These are phyloP conservation scores for Clostera curtula DNA, from an alignment of 2,888 invertebrate genomes.

Conservation along the genomic window DNA sequence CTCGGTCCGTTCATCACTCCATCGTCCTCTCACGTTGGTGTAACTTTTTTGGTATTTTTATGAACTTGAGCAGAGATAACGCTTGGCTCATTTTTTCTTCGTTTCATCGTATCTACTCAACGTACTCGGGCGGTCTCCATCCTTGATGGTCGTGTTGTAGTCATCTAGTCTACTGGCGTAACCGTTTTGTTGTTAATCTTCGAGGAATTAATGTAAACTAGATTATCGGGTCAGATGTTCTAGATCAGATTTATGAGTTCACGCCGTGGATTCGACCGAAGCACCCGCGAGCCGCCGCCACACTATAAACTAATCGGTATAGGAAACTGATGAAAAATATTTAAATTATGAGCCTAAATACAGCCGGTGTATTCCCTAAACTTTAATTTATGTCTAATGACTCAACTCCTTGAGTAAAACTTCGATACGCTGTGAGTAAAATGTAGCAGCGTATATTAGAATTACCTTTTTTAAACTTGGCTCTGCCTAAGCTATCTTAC, in stretches of 20 bases:
- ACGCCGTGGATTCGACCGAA: slow-evolving; percentile 27
- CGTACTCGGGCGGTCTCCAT: slow-evolving; percentile 26
- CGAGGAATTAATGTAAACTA: slow-evolving; percentile 37
- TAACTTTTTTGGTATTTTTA: slow-evolving; percentile 66
- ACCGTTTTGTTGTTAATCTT: slow-evolving; percentile 27
- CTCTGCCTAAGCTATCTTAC: no score
- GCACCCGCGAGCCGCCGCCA: slow-evolving; percentile 23
- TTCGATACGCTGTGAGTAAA: slow-evolving; percentile 6
- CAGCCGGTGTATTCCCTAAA: slow-evolving; percentile 16
- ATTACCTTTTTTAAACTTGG: slow-evolving; percentile 15
- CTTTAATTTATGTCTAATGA: slow-evolving; percentile 16
- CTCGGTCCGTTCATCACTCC: slow-evolving; percentile 22
- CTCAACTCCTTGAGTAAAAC: slow-evolving; percentile 12
- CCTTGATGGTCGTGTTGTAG: slow-evolving; percentile 12
- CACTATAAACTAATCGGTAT: slow-evolving; percentile 17
- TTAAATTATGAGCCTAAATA: slow-evolving; percentile 23
- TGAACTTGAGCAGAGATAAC: slow-evolving; percentile 56
- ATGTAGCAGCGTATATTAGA: slow-evolving; percentile 14
- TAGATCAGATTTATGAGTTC: slow-evolving; percentile 36
- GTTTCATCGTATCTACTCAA: slow-evolving; percentile 52
- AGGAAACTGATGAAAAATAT: slow-evolving; percentile 27
- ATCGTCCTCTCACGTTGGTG: slow-evolving; percentile 37
- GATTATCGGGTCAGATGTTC: slow-evolving; percentile 37
- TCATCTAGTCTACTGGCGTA: slow-evolving; percentile 25
- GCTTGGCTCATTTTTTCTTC: slow-evolving; percentile 65